These are phyloP conservation scores for Urosaurus nigricauda DNA, from an alignment of 2,797 vertebrate species.

Conservation along the genomic window DNA sequence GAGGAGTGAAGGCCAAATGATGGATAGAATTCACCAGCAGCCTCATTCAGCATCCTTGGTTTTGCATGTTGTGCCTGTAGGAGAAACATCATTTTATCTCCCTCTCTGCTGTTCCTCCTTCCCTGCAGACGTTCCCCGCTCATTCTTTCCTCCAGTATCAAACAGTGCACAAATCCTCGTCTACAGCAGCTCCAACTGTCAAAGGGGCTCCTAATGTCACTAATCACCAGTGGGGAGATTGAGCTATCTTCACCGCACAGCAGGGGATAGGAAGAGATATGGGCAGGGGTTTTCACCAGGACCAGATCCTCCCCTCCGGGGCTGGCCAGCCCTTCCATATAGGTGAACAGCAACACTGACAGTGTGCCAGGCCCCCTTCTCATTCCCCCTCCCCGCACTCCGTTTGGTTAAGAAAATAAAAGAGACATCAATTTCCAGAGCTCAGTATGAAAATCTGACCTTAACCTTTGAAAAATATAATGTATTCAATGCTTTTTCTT, in stretches of 20 bases:
- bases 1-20: not conserved
- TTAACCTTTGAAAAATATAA: conserved; percentile 79
- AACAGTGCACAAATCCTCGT: not conserved
- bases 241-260: conserved; percentile 4
- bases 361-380: conserved; percentile 4
- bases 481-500: conserved; percentile 80
- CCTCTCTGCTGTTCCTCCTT: conserved; percentile 2
- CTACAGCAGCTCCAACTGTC: conserved; percentile 22
- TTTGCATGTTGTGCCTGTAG: conserved; percentile 10
- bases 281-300: not conserved
- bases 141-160: conserved; percentile 32
- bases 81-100: conserved; percentile 15
- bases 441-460: conserved; percentile 74
- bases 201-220: conserved; percentile 35
- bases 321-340: not conserved
- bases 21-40: not conserved
- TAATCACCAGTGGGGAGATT: not conserved
- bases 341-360: conserved; percentile 13
- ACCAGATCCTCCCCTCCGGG: not conserved
- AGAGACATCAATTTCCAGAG: conserved; percentile 76
- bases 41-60: conserved; percentile 2
- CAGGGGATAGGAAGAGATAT: conserved; percentile 17
- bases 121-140: conserved; percentile 25
- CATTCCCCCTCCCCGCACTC: not conserved
- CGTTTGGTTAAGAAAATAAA: conserved; percentile 59